Evolutionary conservation across 1,140 invertebrate species (phyloP).

Genomic region (Brachionus asplanchnoidis): DNA sequence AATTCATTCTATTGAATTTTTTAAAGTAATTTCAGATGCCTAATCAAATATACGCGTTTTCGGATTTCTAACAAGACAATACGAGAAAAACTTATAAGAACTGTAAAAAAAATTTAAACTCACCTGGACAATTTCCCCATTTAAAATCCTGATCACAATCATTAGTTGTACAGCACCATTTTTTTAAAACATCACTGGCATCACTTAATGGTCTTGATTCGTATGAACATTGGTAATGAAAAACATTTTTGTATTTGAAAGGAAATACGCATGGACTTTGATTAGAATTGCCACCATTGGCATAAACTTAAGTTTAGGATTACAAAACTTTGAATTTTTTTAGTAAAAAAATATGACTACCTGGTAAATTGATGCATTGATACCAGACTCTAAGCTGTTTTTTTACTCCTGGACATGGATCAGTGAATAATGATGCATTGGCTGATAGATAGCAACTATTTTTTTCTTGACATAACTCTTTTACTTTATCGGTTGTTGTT

Average conservation of each 20-base stretch:
- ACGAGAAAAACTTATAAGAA: too few species aligned
- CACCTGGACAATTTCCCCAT: conserved; percentile 36
- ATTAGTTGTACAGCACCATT: conserved; percentile 22
- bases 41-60: too few species aligned
- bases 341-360: background rate
- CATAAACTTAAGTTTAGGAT: background rate
- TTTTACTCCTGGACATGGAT: conserved; percentile 28
- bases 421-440: background rate
- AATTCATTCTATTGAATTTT: too few species aligned
- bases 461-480: conserved; percentile 29
- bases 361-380: conserved; percentile 22
- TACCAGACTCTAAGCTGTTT: conserved; percentile 40
- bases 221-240: conserved; percentile 26
- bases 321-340: background rate
- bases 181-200: conserved; percentile 18
- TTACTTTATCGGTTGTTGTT: background rate
- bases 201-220: background rate
- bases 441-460: conserved; percentile 1
- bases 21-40: too few species aligned
- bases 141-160: conserved; percentile 25
- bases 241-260: conserved; percentile 38
- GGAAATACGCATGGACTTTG: conserved; percentile 16
- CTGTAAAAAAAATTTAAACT: background rate
- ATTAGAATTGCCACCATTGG: conserved; percentile 28
- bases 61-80: too few species aligned